Evolutionary conservation across 2,797 vertebrate genomes (phyloP).

Genomic region (Potorous gilbertii): DNA sequence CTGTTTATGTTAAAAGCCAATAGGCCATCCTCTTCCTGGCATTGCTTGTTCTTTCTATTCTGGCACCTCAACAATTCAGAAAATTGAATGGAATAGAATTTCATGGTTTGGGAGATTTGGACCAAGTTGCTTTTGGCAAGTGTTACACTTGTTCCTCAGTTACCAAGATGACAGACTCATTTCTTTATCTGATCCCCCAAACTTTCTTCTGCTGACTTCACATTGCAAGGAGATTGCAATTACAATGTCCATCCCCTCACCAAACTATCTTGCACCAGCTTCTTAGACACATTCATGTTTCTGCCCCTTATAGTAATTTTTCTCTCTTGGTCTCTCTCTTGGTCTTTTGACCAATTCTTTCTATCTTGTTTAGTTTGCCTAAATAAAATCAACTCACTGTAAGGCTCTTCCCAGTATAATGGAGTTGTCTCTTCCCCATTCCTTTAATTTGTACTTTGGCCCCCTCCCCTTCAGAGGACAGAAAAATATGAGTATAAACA

Average conservation of each 20-base stretch:
- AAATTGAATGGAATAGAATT: neutral
- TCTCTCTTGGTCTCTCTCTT: neutral
- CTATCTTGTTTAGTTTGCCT: neutral
- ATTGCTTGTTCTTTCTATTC: neutral
- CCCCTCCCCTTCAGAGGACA: neutral
- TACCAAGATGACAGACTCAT: neutral
- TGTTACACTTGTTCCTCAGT: neutral
- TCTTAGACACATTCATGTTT: neutral
- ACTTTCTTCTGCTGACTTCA: neutral
- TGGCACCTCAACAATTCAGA: neutral
- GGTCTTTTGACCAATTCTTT: neutral
- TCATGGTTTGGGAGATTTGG: neutral
- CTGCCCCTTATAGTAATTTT: neutral
- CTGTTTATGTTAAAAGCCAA: neutral
- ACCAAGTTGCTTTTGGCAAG: neutral
- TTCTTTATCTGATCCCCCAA: neutral
- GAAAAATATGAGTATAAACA: neutral
- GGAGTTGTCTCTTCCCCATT: neutral
- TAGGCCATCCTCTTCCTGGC: neutral
- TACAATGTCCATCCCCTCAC: neutral
- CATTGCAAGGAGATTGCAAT: neutral
- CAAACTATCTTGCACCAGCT: neutral
- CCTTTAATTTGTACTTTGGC: neutral
- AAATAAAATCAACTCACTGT: neutral
- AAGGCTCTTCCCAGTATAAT: neutral